These are phyloP conservation scores for Stercorarius parasiticus DNA, from an alignment of 2,113 vertebrate genomes.

Conservation along the genomic window DNA sequence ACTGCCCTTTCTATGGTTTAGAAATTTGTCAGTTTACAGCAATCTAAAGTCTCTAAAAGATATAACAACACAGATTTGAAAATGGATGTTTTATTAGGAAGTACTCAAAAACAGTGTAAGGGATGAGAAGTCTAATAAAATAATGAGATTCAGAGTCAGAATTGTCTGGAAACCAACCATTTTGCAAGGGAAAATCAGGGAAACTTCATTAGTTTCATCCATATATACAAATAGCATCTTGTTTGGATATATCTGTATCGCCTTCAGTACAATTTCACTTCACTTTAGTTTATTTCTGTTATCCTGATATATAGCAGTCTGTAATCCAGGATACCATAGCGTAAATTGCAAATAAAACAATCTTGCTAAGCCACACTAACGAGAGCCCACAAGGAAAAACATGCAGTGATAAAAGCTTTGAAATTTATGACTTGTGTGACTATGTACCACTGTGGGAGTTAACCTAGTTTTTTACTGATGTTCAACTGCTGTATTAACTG, in stretches of 20 bases:
- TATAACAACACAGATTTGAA: not conserved
- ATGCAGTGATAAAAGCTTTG: conserved; percentile 1
- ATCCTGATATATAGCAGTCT: not conserved
- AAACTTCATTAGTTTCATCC: not conserved
- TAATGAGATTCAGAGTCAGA: not conserved
- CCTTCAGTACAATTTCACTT: not conserved
- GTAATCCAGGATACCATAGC: not conserved
- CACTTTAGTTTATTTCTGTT: not conserved
- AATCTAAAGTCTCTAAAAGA: not conserved
- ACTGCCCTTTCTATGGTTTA: not conserved
- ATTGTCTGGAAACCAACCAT: not conserved
- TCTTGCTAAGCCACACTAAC: not conserved
- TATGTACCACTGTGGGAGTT: not conserved
- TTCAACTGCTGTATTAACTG: not conserved
- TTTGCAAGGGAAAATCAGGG: not conserved
- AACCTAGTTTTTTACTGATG: not conserved
- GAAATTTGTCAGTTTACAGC: not conserved
- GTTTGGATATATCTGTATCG: not conserved
- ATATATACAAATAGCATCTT: not conserved
- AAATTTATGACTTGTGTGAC: conserved; percentile 27
- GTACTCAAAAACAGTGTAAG: not conserved
- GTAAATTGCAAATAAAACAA: not conserved
- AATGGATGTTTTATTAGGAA: not conserved
- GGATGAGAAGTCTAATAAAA: not conserved
- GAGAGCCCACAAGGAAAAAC: not conserved